Conservation (phyloP, 2,797 vertebrate species). For the Phyllotis vaccarum region DNA sequence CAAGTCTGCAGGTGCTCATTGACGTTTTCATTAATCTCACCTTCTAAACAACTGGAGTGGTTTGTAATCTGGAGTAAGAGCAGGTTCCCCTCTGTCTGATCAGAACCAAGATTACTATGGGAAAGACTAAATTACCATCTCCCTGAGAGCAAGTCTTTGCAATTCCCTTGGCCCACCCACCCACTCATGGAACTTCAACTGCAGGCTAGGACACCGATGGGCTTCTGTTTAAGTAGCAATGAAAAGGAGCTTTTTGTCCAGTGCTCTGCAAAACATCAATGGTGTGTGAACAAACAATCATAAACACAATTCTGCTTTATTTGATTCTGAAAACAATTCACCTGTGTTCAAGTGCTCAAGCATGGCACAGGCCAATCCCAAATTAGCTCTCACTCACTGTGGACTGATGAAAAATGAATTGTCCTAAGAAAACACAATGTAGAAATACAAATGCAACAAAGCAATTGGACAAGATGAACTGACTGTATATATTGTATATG, state of each 20-base stretch:
- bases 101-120: too few relatives aligned
- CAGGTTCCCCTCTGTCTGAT: not conserved
- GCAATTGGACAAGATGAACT: not conserved
- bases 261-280: not conserved
- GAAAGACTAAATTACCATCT: not conserved
- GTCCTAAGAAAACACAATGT: not conserved
- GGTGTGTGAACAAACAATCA: not conserved
- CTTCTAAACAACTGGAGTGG: not conserved
- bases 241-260: not conserved
- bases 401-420: not conserved
- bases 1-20: not conserved
- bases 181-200: not conserved
- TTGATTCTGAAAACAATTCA: slow-evolving; percentile 3
- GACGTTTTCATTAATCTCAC: not conserved
- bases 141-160: not conserved
- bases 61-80: not conserved
- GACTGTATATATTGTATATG: not conserved
- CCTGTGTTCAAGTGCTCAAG: not conserved
- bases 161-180: too few relatives aligned
- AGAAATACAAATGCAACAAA: not conserved
- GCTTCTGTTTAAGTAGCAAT: not conserved
- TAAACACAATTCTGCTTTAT: not conserved
- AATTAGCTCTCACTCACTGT: not conserved
- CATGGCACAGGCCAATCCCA: not conserved
- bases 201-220: fast-evolving